Evolutionary conservation across 2,113 vertebrate species (phyloP), one percentile per base, ranked within the genome.

Genomic region (Lampris incognitus): DNA sequence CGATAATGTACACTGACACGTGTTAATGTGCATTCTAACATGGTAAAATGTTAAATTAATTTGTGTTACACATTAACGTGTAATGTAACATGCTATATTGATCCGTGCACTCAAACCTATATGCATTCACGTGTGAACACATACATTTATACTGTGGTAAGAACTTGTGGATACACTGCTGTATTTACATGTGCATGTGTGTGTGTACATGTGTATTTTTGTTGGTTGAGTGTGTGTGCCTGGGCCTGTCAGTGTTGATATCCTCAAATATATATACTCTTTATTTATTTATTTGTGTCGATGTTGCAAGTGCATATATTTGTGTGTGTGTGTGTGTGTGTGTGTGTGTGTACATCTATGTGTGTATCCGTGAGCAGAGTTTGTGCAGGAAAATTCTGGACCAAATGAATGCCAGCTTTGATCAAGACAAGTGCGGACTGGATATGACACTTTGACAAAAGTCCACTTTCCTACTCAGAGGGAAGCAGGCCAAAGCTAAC

Each of bases 371-470:
- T 11, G 9, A 6, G 57, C 6, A 37, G 40, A 24, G 1, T 41
- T 44, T 37, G 42, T 9, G 36, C 6, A 0, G 10, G 61, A 56
- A 36, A 39, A 39, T 46, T 56, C 50, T 74, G 69, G 42, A 59
- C 39, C 65, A 67, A 65, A 60, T 37, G 36, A 40, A 13, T 68
- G 63, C 67, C 60, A 55, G 46, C 70, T 84, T 79, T 80, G 76
- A 80, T 84, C 83, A 79, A 71, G 69, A 76, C 66, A 65, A 75
- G 76, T 71, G 66, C 52, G 60, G 61, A 62, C 68, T 75, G 58
- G 65, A 72, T 83, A 67, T 78, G 84, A 85, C 79, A 81, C 64
- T 76, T 85, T 71, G 82, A 87, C 74, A 85, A 78, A 75, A 62
- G 72, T 85, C 75, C 72, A 72, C 78, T 82, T 80, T 82, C 65